Evolutionary conservation across 2,113 vertebrate genomes (phyloP).

Genomic region (Ibidorhyncha struthersii): DNA sequence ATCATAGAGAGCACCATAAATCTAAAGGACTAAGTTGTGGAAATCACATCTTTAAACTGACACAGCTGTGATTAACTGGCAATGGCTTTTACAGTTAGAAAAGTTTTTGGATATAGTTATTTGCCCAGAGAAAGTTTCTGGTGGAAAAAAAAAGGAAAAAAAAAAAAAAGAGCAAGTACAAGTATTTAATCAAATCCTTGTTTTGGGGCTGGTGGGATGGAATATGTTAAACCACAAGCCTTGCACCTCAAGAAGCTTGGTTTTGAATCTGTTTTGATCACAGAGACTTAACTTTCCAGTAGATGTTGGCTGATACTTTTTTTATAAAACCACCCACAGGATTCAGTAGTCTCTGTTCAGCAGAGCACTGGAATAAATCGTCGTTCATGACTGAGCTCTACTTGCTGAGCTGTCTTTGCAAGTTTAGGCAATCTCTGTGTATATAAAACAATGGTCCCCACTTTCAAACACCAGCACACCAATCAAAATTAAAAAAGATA

Average conservation of each 20-base stretch:
- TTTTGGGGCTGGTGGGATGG: background rate
- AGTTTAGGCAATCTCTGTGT: background rate
- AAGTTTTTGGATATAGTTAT: slow-evolving; percentile 38
- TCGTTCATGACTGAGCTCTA: background rate
- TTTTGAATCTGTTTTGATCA: slow-evolving; percentile 13
- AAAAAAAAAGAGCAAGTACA: background rate
- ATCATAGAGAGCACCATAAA: slow-evolving; percentile 63
- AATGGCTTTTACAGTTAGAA: slow-evolving; percentile 61
- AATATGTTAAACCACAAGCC: background rate
- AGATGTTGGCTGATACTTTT: background rate
- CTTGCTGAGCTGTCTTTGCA: background rate
- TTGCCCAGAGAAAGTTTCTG: slow-evolving; percentile 35
- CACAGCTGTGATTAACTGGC: slow-evolving; percentile 58
- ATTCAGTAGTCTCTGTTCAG: background rate
- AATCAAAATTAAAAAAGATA: background rate
- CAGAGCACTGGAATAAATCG: background rate
- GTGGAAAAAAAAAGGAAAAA: background rate
- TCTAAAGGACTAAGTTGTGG: slow-evolving; percentile 57
- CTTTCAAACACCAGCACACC: background rate
- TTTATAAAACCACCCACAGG: background rate
- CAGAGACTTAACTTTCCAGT: background rate
- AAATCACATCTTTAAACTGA: slow-evolving; percentile 69
- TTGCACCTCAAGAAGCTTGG: background rate
- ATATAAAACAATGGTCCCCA: background rate
- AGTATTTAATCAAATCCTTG: slow-evolving; percentile 43